Base-by-base conservation (phyloP, 2,797 vertebrate genomes). In the Apodemus agrarius region DNA sequence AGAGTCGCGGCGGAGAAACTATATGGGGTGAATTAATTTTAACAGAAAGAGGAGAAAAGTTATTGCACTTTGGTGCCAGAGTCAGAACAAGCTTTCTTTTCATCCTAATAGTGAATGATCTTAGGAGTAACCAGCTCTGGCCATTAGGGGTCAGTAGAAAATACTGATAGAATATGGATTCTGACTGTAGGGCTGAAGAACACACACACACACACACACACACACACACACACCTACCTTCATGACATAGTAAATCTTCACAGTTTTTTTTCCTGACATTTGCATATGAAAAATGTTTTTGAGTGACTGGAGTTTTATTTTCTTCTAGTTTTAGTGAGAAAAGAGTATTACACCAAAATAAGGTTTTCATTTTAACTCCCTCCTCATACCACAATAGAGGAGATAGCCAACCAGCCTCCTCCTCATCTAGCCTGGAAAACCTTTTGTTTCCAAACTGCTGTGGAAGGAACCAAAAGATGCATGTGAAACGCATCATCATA, bases 81-180 rank as follows among this genome's bases (percentile, higher is more conserved):
- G 3, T 92, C 74, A 96, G 37, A 94, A 93, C 91, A 78, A 83
- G 69, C 40, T 31, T 85, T 57, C 52, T 59, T 93, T 74, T n/a
- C 69, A 61, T 67, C 57, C 65, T 72, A 49, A 14, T 21, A 74
- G 74, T 90, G 46, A 88, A 59, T 19, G 37, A 81, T 89, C 49
- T 95, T 83, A 61, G 67, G 19, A 84, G 75, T 90, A 89, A 88
- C 76, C 43, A 87, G n/a, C 34, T 88, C 76, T 95, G 74, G 57
- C 82, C 72, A 96, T 87, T 74, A 93, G 78, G 40, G 81, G 74
- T 95, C 78, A 93, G 84, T 59, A 94, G 65, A 96, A 89, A 90
- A 87, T 74, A 40, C 52, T 96, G 91, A 84, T 54, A 69, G 65
- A 90, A 93, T 29, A 79, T 59, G 74, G 22, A 82, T 94, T 75